phyloP scores from a whole-genome alignment of 2,797 vertebrate genomes.

The Anas bernieri region DNA sequence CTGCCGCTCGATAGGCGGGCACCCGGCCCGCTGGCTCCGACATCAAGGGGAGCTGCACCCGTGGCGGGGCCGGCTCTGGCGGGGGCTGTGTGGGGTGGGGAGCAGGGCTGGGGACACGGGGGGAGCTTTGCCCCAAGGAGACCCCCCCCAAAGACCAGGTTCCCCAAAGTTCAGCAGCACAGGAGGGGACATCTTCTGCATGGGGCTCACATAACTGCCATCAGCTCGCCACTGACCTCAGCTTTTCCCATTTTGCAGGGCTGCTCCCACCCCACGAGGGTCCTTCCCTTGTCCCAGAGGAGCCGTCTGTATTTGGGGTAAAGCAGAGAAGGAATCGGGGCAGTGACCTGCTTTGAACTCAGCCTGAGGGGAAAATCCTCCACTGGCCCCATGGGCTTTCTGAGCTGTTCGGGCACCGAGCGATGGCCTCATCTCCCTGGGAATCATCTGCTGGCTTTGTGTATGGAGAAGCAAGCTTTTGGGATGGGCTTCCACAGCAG shows the following conservation, averaged over 20 bases:
- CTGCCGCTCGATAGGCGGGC: not conserved
- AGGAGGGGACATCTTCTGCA: not conserved
- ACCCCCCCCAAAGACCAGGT: no score
- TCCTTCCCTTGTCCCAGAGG: not conserved
- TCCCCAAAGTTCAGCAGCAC: not conserved
- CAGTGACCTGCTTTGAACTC: not conserved
- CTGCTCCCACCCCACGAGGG: no score
- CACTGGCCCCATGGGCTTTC: not conserved
- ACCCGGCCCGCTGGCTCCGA: not conserved
- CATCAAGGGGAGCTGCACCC: not conserved
- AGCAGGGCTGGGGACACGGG: no score
- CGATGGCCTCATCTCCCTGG: no score
- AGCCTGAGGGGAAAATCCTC: not conserved
- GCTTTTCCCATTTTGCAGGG: not conserved
- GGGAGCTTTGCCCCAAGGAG: not conserved
- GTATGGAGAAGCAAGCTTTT: not conserved
- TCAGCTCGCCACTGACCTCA: not conserved
- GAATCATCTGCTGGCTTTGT: not conserved
- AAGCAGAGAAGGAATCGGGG: not conserved
- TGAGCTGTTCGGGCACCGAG: fast-evolving
- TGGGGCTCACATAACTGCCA: no score
- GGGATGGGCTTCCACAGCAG: not conserved
- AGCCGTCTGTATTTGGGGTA: not conserved
- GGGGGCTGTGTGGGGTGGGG: fast-evolving
- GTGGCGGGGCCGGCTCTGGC: fast-evolving